These are phyloP conservation scores for Ctena decussata DNA, from an alignment of 2,888 invertebrate genomes.

Conservation along the genomic window DNA sequence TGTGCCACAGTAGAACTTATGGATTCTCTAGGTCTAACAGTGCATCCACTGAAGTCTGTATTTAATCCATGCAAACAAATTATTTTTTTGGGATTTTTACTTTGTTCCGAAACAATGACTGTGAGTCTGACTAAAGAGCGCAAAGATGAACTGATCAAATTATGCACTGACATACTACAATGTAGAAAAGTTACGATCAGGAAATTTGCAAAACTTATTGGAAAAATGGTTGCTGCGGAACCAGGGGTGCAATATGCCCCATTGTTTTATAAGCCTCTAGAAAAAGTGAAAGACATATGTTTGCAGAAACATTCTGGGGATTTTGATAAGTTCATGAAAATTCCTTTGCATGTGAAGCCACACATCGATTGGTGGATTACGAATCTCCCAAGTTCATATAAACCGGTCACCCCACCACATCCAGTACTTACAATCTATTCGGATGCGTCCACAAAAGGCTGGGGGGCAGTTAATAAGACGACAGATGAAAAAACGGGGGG, in stretches of 20 bases:
- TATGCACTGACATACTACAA: neutral
- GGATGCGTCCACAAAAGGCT: constrained; percentile 13
- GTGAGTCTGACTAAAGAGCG: neutral
- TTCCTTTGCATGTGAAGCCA: neutral
- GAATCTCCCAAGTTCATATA: neutral
- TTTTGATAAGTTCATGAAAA: constrained; percentile 9
- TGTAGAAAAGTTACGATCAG: neutral
- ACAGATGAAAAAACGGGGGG: neutral
- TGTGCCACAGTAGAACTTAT: constrained; percentile 6
- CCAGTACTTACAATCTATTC: neutral
- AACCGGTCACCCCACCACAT: neutral
- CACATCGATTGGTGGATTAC: constrained; percentile 9
- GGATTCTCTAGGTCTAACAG: constrained; percentile 37
- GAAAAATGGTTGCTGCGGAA: constrained; percentile 43
- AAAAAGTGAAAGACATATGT: constrained; percentile 8
- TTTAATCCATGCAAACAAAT: constrained; percentile 18
- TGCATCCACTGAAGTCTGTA: constrained; percentile 47
- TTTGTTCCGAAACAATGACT: constrained; percentile 33
- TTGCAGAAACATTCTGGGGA: constrained; percentile 14
- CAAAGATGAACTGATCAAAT: neutral
- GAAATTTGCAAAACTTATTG: constrained; percentile 27
- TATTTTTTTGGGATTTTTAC: constrained; percentile 14
- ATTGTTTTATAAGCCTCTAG: constrained; percentile 32
- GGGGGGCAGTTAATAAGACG: constrained; percentile 2
- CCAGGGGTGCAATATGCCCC: constrained; percentile 47